These are phyloP conservation scores for Rhinopomastus cyanomelas DNA, from an alignment of 2,113 vertebrate species.

Conservation along the genomic window DNA sequence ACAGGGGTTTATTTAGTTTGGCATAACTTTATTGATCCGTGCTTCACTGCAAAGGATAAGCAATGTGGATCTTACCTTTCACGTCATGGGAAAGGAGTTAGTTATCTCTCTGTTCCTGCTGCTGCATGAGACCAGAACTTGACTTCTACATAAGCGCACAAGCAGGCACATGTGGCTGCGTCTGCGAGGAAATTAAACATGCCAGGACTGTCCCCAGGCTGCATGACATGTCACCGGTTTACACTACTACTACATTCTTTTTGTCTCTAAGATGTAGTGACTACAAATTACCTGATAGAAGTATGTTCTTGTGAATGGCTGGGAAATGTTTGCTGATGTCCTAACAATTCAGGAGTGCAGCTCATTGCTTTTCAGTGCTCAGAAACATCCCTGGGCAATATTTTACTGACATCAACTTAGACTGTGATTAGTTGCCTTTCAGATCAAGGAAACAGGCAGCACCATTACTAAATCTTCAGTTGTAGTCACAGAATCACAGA, in stretches of 20 bases:
- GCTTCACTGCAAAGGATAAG: not conserved
- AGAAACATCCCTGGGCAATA: not conserved
- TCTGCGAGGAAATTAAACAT: not conserved
- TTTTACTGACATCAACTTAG: not conserved
- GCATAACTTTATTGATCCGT: not conserved
- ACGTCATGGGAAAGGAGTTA: not conserved
- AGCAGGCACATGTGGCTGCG: not conserved
- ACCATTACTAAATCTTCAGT: not conserved
- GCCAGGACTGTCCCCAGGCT: not conserved
- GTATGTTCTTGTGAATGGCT: not conserved
- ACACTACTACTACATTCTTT: not conserved
- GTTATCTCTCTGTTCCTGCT: not conserved
- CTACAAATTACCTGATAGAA: not conserved
- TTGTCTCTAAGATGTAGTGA: not conserved
- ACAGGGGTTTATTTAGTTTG: not conserved
- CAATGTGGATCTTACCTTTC: not conserved
- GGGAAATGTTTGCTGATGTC: not conserved
- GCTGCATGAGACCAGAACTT: not conserved
- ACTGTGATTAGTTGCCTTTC: not conserved
- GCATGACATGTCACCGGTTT: not conserved
- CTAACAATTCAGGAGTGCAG: not conserved
- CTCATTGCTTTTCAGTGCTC: not conserved
- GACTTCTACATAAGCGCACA: not conserved
- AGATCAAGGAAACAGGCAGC: not conserved
- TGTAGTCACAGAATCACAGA: too few relatives aligned